A percentile compares a stretch with the other conserved stretches of the same genome.
Evolutionary conservation across 2,888 invertebrate genomes (phyloP).

Genomic region (Aethes cnicana): DNA sequence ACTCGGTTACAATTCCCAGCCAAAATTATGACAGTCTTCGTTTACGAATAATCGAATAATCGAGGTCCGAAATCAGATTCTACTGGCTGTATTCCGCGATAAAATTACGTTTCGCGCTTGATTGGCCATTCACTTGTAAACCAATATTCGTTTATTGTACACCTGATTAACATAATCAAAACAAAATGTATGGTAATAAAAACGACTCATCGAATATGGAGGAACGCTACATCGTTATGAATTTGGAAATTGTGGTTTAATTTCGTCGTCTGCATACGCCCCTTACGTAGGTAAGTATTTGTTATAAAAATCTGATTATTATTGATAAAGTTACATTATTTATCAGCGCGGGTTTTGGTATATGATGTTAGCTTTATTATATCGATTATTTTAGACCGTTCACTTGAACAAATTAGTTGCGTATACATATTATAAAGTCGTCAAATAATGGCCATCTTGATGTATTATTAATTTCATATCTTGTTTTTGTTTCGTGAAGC

Average conservation of each 20-base stretch:
- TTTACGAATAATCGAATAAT: slow-evolving; percentile 19
- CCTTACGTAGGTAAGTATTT: slow-evolving; percentile 1
- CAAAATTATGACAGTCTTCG: not conserved
- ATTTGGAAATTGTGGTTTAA: slow-evolving; percentile 26
- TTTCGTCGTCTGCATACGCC: not conserved
- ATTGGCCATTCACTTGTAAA: slow-evolving; percentile 60
- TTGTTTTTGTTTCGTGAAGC: too few relatives aligned
- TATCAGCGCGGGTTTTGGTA: too few relatives aligned
- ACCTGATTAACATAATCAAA: slow-evolving; percentile 47
- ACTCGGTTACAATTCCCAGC: too few relatives aligned
- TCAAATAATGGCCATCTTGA: too few relatives aligned
- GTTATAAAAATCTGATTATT: not conserved
- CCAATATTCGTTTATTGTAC: slow-evolving; percentile 51
- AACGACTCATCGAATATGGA: slow-evolving; percentile 31
- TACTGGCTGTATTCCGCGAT: slow-evolving; percentile 43
- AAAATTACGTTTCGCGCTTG: slow-evolving; percentile 52
- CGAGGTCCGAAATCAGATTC: slow-evolving; percentile 42
- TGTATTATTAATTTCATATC: too few relatives aligned
- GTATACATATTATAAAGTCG: too few relatives aligned
- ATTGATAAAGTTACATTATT: too few relatives aligned
- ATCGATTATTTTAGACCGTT: too few relatives aligned
- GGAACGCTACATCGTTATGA: slow-evolving; percentile 35
- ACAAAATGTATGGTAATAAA: slow-evolving; percentile 36
- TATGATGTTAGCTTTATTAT: too few relatives aligned
- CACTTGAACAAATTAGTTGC: too few relatives aligned